phyloP scores from a whole-genome alignment of 2,113 vertebrate genomes.

The Antennarius striatus region DNA sequence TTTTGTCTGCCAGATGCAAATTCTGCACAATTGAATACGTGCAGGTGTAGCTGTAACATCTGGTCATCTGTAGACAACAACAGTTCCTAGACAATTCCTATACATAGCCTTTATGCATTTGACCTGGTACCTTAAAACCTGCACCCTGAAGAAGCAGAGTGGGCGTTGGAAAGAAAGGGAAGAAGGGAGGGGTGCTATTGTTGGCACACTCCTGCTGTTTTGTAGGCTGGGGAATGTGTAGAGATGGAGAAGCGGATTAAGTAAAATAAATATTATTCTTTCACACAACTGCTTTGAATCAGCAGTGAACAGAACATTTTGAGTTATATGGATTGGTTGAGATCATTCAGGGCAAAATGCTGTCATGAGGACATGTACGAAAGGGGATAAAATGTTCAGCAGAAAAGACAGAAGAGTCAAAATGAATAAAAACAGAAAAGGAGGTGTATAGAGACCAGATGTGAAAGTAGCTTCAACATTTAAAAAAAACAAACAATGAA shows the following conservation, averaged over 20 bases:
- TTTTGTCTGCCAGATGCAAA: slow-evolving; percentile 30
- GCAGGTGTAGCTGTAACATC: neutral
- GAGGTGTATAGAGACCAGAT: neutral
- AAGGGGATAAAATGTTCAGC: slow-evolving; percentile 9
- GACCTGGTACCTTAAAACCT: slow-evolving; percentile 47
- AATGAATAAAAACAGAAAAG: slow-evolving; percentile 1
- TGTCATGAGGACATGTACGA: slow-evolving; percentile 26
- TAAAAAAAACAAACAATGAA: no score
- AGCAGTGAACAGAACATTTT: slow-evolving; percentile 33
- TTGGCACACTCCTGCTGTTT: slow-evolving; percentile 57
- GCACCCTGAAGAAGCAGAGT: slow-evolving; percentile 16
- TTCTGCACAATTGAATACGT: no score
- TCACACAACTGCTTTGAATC: slow-evolving; percentile 56
- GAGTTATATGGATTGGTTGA: slow-evolving; percentile 39
- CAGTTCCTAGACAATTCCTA: neutral
- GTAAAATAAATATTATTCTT: slow-evolving; percentile 70
- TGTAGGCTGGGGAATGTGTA: slow-evolving; percentile 56
- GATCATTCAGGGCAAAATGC: slow-evolving; percentile 32
- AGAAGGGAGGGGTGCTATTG: slow-evolving; percentile 61
- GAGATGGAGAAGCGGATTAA: slow-evolving; percentile 63
- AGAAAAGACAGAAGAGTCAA: neutral
- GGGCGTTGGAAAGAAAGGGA: slow-evolving; percentile 18
- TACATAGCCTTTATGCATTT: slow-evolving; percentile 1
- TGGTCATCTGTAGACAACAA: no score
- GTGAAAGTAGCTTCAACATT: neutral